Conservation (phyloP, 2,113 vertebrate species). For the Tricholaema leucomelas region DNA sequence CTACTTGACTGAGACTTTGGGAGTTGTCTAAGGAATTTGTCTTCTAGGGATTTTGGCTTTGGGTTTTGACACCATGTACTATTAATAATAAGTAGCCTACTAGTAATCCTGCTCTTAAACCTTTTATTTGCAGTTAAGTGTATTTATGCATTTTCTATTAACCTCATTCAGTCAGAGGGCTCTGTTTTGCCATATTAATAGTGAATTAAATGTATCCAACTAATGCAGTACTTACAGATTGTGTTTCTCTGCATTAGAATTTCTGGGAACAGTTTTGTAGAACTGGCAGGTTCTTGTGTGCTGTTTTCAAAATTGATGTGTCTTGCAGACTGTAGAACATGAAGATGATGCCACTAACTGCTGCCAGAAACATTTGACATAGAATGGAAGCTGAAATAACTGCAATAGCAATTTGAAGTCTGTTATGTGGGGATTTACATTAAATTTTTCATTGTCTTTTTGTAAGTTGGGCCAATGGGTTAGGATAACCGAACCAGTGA, state of each 20-base stretch:
- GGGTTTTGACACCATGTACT: rapidly evolving
- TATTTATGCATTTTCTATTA: not conserved
- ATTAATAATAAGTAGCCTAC: not conserved
- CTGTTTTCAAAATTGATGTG: not conserved
- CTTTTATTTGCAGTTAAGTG: not conserved
- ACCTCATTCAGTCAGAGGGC: not conserved
- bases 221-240: not conserved
- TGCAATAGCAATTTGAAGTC: not conserved
- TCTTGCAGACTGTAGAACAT: conserved; percentile 4
- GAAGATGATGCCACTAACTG: not conserved
- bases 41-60: not conserved
- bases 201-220: not conserved
- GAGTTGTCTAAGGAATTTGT: not conserved
- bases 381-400: not conserved
- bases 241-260: not conserved
- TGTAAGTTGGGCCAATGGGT: not conserved
- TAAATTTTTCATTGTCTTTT: not conserved
- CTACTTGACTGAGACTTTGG: not conserved
- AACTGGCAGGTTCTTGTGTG: not conserved
- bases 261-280: not conserved
- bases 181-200: not conserved
- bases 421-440: not conserved
- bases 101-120: not conserved
- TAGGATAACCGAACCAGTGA: not conserved
- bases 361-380: not conserved